Evolutionary conservation across 1,140 invertebrate genomes (phyloP).

Genomic region (Apocrypta bakeri): DNA sequence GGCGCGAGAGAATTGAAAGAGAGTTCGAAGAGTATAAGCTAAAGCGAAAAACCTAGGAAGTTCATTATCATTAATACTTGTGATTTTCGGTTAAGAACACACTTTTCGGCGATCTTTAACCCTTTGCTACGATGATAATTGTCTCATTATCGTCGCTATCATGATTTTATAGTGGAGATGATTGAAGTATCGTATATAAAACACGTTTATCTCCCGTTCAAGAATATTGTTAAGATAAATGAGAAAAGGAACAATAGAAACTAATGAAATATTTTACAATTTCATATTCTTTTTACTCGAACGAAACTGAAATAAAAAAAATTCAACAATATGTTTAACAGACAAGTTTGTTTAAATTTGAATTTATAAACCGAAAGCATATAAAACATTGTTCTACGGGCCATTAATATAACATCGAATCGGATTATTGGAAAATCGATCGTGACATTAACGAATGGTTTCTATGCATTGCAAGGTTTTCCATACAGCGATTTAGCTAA

Average conservation of each 20-base stretch:
- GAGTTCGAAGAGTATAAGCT: not conserved
- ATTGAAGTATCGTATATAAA: not conserved
- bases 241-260: no score
- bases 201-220: no score
- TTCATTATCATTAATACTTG: not conserved
- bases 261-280: no score
- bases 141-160: not conserved
- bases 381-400: no score
- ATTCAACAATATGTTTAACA: no score
- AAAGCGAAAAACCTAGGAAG: not conserved
- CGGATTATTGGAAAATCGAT: constrained; percentile 31
- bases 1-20: not conserved
- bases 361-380: no score
- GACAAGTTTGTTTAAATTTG: no score
- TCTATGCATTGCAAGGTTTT: constrained; percentile 11
- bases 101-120: not conserved
- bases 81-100: constrained; percentile 23
- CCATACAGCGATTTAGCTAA: constrained; percentile 17
- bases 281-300: no score
- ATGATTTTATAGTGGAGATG: not conserved
- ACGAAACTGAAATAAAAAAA: no score
- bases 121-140: not conserved
- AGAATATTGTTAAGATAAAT: no score
- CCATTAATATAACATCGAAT: no score
- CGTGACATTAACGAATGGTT: constrained; percentile 20